A percentile compares a stretch with the other conserved stretches of the same genome.
These are phyloP conservation scores for Amphimedon queenslandica DNA, from an alignment of 37 sponge, comb jelly and placozoan genomes.

Conservation along the genomic window DNA sequence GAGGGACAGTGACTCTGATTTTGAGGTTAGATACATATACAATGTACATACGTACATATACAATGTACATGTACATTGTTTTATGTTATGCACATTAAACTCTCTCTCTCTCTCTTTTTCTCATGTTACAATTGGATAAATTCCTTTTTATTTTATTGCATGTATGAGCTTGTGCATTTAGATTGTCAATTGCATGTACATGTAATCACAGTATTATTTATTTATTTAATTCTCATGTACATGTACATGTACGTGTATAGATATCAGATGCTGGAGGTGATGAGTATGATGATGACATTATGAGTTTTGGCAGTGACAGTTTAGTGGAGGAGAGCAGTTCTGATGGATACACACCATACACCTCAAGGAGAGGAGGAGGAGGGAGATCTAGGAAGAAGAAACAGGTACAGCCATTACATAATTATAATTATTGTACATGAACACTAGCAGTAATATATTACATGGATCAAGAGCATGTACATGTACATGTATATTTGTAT, in stretches of 20 bases:
- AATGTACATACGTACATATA: neutral
- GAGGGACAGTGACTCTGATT: slow-evolving; percentile 5
- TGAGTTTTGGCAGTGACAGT: slow-evolving; percentile 3
- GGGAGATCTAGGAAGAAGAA: neutral
- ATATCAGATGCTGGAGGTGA: slow-evolving; percentile 1
- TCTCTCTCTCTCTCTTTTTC: neutral
- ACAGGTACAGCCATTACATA: too few relatives aligned
- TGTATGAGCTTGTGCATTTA: neutral
- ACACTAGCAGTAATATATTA: too few relatives aligned
- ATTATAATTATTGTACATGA: too few relatives aligned
- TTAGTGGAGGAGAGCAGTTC: neutral
- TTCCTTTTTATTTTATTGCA: neutral
- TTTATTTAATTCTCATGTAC: too few relatives aligned
- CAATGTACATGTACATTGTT: neutral
- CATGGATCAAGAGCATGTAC: too few relatives aligned
- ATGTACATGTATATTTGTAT: slow-evolving; percentile 2
- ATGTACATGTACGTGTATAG: slow-evolving; percentile 8
- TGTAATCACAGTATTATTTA: neutral
- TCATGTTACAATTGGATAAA: neutral
- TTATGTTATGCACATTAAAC: neutral
- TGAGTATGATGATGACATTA: neutral
- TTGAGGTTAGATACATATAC: neutral
- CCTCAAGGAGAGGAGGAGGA: neutral
- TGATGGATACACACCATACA: slow-evolving; percentile 9
- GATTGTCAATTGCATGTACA: neutral